phyloP scores from a whole-genome alignment of 37 sponge, comb jelly and placozoan genomes.

The Dysidea cf. avara region DNA sequence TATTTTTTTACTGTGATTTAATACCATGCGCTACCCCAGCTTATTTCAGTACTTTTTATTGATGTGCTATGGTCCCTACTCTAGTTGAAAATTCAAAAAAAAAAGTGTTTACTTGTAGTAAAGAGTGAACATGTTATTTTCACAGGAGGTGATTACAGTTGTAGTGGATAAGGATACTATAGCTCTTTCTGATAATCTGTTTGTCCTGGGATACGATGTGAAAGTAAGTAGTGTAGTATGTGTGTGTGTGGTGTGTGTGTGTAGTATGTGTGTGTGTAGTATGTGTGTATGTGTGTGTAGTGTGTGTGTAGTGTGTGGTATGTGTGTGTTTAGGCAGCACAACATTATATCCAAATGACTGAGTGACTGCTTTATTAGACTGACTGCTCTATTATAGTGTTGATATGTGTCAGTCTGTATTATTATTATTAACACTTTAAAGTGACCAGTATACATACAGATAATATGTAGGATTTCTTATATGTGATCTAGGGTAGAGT shows the following conservation, averaged over 20 bases:
- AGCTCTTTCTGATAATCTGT: conserved; percentile 21
- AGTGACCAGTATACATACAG: too few relatives aligned
- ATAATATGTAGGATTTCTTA: too few relatives aligned
- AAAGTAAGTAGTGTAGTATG: conserved; percentile 25
- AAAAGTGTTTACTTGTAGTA: too few relatives aligned
- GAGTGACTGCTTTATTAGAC: neutral
- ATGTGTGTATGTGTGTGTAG: conserved; percentile 1
- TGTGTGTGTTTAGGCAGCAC: neutral
- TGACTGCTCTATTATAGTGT: too few relatives aligned
- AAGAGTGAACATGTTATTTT: neutral
- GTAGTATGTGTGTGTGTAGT: conserved; percentile 16
- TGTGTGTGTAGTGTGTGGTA: conserved; percentile 12
- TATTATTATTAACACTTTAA: too few relatives aligned
- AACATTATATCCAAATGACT: neutral
- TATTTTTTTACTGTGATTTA: too few relatives aligned
- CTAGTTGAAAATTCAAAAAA: too few relatives aligned
- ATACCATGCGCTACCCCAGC: too few relatives aligned
- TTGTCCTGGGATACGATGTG: conserved; percentile 78
- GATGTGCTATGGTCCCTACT: too few relatives aligned
- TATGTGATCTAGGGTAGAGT: conserved; percentile 62
- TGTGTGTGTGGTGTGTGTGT: neutral
- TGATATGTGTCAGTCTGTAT: neutral
- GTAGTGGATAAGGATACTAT: conserved; percentile 28
- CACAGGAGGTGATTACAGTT: conserved; percentile 45
- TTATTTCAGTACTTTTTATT: too few relatives aligned